phyloP scores from a whole-genome alignment of 2,888 invertebrate species.

The Chalcosyrphus nemorum region DNA sequence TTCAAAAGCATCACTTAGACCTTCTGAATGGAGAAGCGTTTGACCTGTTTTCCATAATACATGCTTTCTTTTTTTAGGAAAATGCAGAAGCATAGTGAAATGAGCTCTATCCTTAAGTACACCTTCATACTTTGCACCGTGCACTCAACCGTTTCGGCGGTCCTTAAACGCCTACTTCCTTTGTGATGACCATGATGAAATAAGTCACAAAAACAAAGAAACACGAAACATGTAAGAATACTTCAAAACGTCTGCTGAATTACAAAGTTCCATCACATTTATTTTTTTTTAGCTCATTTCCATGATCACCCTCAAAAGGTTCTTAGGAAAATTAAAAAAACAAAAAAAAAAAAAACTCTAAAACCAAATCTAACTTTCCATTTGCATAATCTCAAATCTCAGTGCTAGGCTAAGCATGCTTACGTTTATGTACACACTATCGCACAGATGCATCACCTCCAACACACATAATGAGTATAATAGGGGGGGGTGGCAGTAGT shows the following conservation, averaged over 20 bases:
- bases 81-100: conserved; percentile 37
- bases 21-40: background rate
- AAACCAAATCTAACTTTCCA: conserved; percentile 62
- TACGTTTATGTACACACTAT: conserved; percentile 59
- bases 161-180: background rate
- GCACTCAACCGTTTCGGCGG: conserved; percentile 29
- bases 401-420: conserved; percentile 55
- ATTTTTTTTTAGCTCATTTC: conserved; percentile 33
- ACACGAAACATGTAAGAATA: conserved; percentile 53
- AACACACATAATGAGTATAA: conserved; percentile 29
- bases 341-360: conserved; percentile 1
- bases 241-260: conserved; percentile 64
- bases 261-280: too few relatives aligned
- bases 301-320: conserved; percentile 3
- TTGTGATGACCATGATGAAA: conserved; percentile 47
- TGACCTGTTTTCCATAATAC: conserved; percentile 27
- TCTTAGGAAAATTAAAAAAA: conserved; percentile 63
- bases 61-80: too few relatives aligned
- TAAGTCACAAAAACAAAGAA: background rate
- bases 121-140: background rate
- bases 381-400: conserved; percentile 71
- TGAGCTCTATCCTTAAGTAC: background rate
- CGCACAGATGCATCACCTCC: conserved; percentile 55
- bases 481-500: background rate
- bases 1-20: background rate